Base-by-base conservation (phyloP, 2,797 vertebrate genomes). In the Okamejei kenojei region DNA sequence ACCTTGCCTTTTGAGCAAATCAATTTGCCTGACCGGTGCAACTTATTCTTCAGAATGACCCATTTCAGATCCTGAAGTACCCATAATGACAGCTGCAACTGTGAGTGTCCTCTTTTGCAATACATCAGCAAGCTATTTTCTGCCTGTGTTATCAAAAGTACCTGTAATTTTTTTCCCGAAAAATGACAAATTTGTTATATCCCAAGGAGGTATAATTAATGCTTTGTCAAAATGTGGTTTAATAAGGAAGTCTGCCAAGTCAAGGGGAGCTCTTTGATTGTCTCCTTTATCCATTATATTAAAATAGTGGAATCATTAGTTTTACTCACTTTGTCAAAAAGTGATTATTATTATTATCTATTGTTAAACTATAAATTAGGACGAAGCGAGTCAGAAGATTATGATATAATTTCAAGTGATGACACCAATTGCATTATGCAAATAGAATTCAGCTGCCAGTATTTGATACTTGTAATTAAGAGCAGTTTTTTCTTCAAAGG, bases 361-460 rank as follows among this genome's bases (percentile, higher is more conserved):
- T 74, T 74, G 38, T 91, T 71, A 91, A 91, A 73, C 54, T 38
- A 74, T 91, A 73, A 74, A 91, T 74, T 91, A 29, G 13, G 38
- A 15, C 21, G 38, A 92, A 76, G 74, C 38, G 32, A 76, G 26
- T 6, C 26, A 91, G 90, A 76, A 74, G 90, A 73, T 92, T 92
- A 76, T 32, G 71, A 38, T 54, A 91, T 73, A 21, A 76, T 91
- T 91, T 74, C 68, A 91, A 7, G 35, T 88, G 61, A 88, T 35
- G n/a, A 35, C 17, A 35, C 7, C 32, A 88, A 86, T 88, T 65
- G 61, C 10, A 88, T 88, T 88, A 63, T 88, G 61, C 68, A 91
- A 91, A 92, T 54, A 92, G 68, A 73, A 92, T 76, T 92, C 90
- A 76, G 35, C 90, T 91, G 3, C 23, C 54, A 74, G 23, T 38